phyloP scores from a whole-genome alignment of 2,888 invertebrate species.

The Mimas tiliae region DNA sequence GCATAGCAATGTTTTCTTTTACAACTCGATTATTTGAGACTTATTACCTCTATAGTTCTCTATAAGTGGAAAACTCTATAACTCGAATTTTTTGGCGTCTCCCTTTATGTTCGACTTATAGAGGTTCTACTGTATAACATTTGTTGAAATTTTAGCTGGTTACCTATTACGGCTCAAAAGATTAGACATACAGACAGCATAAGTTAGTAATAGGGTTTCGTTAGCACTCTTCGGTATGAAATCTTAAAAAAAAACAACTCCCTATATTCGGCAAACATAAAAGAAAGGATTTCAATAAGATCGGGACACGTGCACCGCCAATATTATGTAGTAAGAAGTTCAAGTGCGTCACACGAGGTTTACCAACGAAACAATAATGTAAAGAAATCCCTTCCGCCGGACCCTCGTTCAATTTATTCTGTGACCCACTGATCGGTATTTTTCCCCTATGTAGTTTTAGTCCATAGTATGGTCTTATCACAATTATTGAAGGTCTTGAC shows the following conservation, averaged over 20 bases:
- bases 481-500: background rate
- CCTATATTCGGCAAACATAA: background rate
- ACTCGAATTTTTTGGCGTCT: too few relatives aligned
- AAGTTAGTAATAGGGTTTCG: too few relatives aligned
- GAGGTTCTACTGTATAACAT: too few relatives aligned
- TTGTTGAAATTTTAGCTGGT: too few relatives aligned
- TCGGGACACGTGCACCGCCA: background rate
- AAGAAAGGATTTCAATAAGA: constrained; percentile 17
- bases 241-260: background rate
- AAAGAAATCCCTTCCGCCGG: constrained; percentile 26
- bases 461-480: constrained; percentile 27
- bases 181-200: too few relatives aligned
- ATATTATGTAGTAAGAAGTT: constrained; percentile 17
- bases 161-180: too few relatives aligned
- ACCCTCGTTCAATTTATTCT: constrained; percentile 43
- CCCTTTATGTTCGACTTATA: too few relatives aligned
- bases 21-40: too few relatives aligned
- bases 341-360: constrained; percentile 18
- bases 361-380: constrained; percentile 42
- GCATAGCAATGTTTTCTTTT: too few relatives aligned
- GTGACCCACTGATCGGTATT: constrained; percentile 38
- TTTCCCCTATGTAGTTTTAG: constrained; percentile 38
- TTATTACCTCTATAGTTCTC: too few relatives aligned
- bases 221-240: too few relatives aligned
- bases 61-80: too few relatives aligned